phyloP scores from a whole-genome alignment of 2,888 invertebrate species.

The Parelbella ahira region DNA sequence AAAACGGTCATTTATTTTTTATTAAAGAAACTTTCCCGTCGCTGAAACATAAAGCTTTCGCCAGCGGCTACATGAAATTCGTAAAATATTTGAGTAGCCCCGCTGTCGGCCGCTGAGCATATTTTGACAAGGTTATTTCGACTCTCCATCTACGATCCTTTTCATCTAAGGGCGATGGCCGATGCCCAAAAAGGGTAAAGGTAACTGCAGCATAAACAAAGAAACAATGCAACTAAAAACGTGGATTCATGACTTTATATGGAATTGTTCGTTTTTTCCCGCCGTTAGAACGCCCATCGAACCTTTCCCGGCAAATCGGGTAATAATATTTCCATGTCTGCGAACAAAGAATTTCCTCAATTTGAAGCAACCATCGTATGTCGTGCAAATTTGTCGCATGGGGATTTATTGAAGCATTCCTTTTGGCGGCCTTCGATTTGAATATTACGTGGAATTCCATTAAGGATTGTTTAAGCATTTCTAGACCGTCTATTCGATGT shows the following conservation, averaged over 20 bases:
- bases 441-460: slow-evolving; percentile 1
- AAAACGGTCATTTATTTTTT: slow-evolving; percentile 16
- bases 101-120: slow-evolving; percentile 31
- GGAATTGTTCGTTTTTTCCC: slow-evolving; percentile 42
- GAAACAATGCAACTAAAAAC: slow-evolving; percentile 45
- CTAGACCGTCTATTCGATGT: too few species aligned
- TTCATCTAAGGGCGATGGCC: slow-evolving; percentile 45
- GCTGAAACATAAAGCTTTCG: slow-evolving; percentile 34
- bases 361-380: slow-evolving; percentile 45
- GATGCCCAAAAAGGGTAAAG: slow-evolving; percentile 45
- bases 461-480: too few species aligned
- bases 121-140: slow-evolving; percentile 39
- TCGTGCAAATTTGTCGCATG: slow-evolving; percentile 47
- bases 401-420: slow-evolving; percentile 6
- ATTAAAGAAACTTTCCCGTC: slow-evolving; percentile 21
- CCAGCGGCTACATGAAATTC: slow-evolving; percentile 38
- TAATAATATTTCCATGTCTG: slow-evolving; percentile 69
- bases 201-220: slow-evolving; percentile 55
- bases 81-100: slow-evolving; percentile 45
- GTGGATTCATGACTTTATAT: slow-evolving; percentile 50
- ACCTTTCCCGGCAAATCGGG: slow-evolving; percentile 60
- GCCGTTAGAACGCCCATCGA: slow-evolving; percentile 45
- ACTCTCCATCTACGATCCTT: slow-evolving; percentile 37
- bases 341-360: slow-evolving; percentile 57
- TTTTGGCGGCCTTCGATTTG: slow-evolving; percentile 19